These are phyloP conservation scores for Leucozona laternaria DNA, from an alignment of 2,888 invertebrate genomes.

Conservation along the genomic window DNA sequence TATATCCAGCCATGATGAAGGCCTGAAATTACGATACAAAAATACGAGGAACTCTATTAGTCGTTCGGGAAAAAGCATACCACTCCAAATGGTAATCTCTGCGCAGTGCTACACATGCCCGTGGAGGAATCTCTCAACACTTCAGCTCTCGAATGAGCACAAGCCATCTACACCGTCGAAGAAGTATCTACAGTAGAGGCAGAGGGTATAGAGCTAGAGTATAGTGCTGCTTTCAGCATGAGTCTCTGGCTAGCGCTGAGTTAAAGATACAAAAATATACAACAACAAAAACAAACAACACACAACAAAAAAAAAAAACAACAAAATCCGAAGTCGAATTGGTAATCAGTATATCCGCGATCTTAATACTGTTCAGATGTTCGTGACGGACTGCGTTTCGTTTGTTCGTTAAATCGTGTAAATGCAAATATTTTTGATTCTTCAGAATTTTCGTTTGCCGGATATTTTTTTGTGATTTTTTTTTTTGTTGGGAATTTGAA, in stretches of 20 bases:
- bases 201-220: background rate
- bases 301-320: conserved; percentile 63
- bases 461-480: background rate
- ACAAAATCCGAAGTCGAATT: conserved; percentile 73
- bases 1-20: background rate
- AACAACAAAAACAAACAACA: conserved; percentile 64
- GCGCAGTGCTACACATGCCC: conserved; percentile 66
- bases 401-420: conserved; percentile 63
- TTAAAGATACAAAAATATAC: conserved; percentile 35
- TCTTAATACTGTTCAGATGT: conserved; percentile 81
- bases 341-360: conserved; percentile 79
- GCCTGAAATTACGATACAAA: conserved; percentile 16
- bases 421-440: conserved; percentile 44
- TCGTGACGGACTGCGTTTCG: conserved; percentile 79
- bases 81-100: conserved; percentile 48
- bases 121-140: conserved; percentile 71
- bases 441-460: background rate
- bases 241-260: conserved; percentile 3
- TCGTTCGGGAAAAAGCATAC: conserved; percentile 5
- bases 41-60: conserved; percentile 8
- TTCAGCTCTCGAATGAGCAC: conserved; percentile 46
- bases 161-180: conserved; percentile 52
- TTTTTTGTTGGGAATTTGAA: background rate
- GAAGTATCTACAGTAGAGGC: conserved; percentile 29
- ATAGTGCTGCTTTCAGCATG: conserved; percentile 1